Evolutionary conservation across 2,888 invertebrate genomes (phyloP).

Genomic region (Ommatoiulus sabulosus): DNA sequence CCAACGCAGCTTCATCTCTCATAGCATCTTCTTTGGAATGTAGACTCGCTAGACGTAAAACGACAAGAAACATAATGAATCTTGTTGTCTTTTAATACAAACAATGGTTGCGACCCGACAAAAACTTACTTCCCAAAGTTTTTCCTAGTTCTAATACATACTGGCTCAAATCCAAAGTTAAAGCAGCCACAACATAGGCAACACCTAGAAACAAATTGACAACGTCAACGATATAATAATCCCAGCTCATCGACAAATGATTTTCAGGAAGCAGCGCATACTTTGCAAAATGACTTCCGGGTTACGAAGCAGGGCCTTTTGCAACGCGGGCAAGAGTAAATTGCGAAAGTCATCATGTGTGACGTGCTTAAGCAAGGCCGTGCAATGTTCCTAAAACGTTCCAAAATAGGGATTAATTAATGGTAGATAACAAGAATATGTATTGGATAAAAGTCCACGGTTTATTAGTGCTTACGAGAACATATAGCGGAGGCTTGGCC

Average conservation of each 20-base stretch:
- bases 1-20: slow-evolving; percentile 79
- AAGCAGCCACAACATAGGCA: slow-evolving; percentile 78
- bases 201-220: slow-evolving; percentile 69
- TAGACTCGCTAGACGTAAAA: slow-evolving; percentile 75
- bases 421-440: background rate
- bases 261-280: too few relatives aligned
- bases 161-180: slow-evolving; percentile 81
- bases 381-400: slow-evolving; percentile 71
- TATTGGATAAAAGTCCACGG: background rate
- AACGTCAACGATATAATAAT: background rate
- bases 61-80: too few relatives aligned
- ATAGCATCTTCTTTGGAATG: slow-evolving; percentile 86
- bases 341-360: slow-evolving; percentile 78
- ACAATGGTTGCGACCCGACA: too few relatives aligned
- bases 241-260: background rate
- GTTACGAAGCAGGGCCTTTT: slow-evolving; percentile 91
- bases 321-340: slow-evolving; percentile 82
- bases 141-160: slow-evolving; percentile 84
- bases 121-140: slow-evolving; percentile 77
- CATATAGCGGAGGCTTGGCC: slow-evolving; percentile 77
- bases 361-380: slow-evolving; percentile 72
- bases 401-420: background rate
- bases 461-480: slow-evolving; percentile 64
- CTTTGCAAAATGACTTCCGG: slow-evolving; percentile 90
- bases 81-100: too few relatives aligned